Evolutionary conservation across 1,140 invertebrate species (phyloP).

Genomic region (Euura lappo): DNA sequence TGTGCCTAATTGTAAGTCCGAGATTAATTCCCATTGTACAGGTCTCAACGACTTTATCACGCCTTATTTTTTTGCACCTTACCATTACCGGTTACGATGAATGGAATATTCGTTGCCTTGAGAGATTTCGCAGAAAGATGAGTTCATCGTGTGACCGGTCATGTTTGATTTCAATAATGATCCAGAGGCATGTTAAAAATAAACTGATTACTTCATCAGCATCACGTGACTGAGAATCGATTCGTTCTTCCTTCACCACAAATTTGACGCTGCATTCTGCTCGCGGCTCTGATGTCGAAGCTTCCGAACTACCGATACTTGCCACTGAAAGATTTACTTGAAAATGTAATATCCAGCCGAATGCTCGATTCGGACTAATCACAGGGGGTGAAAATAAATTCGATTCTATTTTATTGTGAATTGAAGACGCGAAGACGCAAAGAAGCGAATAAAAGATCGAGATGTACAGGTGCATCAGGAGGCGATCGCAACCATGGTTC

Average conservation of each 20-base stretch:
- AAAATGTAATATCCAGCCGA: too few species aligned
- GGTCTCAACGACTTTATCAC: neutral
- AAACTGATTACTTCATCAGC: too few species aligned
- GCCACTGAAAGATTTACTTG: too few species aligned
- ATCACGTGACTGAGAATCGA: too few species aligned
- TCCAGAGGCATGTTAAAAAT: too few species aligned
- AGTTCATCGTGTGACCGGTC: neutral
- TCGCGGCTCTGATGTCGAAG: too few species aligned
- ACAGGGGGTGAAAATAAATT: too few species aligned
- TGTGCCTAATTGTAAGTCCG: neutral
- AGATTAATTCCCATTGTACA: neutral
- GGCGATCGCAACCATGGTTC: conserved; percentile 8
- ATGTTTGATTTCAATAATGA: too few species aligned
- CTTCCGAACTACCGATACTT: too few species aligned
- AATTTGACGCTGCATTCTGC: too few species aligned
- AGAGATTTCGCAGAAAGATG: neutral
- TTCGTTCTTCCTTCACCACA: too few species aligned
- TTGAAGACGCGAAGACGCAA: neutral
- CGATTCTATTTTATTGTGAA: neutral
- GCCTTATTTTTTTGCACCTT: neutral
- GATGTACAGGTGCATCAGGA: neutral
- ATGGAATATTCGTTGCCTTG: neutral
- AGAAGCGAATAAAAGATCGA: neutral
- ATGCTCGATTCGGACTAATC: too few species aligned
- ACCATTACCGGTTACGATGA: neutral